Evolutionary conservation across 2,797 vertebrate genomes (phyloP).

Genomic region (Hybognathus amarus): DNA sequence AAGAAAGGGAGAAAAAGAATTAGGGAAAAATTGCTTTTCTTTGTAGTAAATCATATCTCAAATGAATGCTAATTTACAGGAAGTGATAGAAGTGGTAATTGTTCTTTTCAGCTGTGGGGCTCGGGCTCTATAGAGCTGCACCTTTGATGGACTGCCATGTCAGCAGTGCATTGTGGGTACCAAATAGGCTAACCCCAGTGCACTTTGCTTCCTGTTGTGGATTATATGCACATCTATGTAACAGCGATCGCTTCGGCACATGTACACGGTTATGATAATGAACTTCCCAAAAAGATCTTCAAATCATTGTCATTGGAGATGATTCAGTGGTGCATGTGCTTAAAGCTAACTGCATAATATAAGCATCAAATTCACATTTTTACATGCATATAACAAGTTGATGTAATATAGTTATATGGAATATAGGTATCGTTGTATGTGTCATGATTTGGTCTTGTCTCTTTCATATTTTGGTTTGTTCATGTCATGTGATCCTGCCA

Average conservation of each 20-base stretch:
- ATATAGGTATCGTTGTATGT: too few species aligned
- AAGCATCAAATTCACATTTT: background rate
- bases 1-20: conserved; percentile 52
- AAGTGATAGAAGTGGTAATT: conserved; percentile 65
- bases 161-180: conserved; percentile 61
- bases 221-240: conserved; percentile 28
- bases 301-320: conserved; percentile 11
- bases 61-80: conserved; percentile 64
- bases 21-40: conserved; percentile 59
- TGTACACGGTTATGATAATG: conserved; percentile 42
- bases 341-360: background rate
- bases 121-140: conserved; percentile 42
- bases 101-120: conserved; percentile 61
- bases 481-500: too few species aligned
- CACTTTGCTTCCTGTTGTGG: conserved; percentile 43
- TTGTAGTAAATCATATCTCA: conserved; percentile 64
- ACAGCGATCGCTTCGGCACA: conserved; percentile 16
- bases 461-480: too few species aligned
- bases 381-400: background rate
- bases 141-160: conserved; percentile 65
- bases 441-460: too few species aligned
- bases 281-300: conserved; percentile 35
- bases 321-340: background rate
- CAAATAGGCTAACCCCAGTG: conserved; percentile 50
- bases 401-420: background rate